Conservation (phyloP, 92 coral and sea anemone genomes). For the Palythoa grandis region DNA sequence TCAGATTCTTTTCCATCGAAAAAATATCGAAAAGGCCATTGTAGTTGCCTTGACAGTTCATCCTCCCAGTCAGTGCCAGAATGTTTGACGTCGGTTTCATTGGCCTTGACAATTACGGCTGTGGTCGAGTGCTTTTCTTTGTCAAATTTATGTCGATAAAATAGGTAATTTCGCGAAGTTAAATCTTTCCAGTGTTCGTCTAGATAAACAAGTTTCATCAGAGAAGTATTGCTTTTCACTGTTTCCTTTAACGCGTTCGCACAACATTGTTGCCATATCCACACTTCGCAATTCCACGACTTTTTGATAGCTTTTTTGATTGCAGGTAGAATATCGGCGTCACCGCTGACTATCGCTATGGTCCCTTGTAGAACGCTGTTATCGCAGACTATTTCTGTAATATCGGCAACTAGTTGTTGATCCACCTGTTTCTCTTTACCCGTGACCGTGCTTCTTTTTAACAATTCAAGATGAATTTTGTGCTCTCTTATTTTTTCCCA, state of each 20-base stretch:
- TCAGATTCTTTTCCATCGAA: neutral
- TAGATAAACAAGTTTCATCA: constrained; percentile 1
- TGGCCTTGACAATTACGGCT: constrained; percentile 38
- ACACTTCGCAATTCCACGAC: constrained; percentile 53
- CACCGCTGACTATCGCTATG: constrained; percentile 53
- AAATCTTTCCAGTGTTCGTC: constrained; percentile 1
- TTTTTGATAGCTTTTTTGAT: constrained; percentile 26
- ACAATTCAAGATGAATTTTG: constrained; percentile 28
- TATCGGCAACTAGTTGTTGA: constrained; percentile 55
- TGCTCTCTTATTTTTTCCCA: constrained; percentile 35
- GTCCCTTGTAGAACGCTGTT: constrained; percentile 39
- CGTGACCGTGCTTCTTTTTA: constrained; percentile 11
- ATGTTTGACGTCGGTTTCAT: neutral
- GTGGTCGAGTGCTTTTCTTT: neutral
- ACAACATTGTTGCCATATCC: constrained; percentile 54
- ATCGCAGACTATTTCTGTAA: constrained; percentile 44
- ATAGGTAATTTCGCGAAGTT: too few relatives aligned
- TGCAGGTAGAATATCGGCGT: constrained; percentile 63
- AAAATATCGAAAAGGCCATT: constrained; percentile 55
- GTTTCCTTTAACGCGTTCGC: constrained; percentile 10
- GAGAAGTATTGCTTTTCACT: neutral
- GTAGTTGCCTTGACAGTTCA: constrained; percentile 15
- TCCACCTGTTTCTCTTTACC: constrained; percentile 61
- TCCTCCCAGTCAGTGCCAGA: constrained; percentile 33
- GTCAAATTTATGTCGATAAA: too few relatives aligned